Conservation (phyloP, 1,140 invertebrate species). For the Chironomus striatipennis region DNA sequence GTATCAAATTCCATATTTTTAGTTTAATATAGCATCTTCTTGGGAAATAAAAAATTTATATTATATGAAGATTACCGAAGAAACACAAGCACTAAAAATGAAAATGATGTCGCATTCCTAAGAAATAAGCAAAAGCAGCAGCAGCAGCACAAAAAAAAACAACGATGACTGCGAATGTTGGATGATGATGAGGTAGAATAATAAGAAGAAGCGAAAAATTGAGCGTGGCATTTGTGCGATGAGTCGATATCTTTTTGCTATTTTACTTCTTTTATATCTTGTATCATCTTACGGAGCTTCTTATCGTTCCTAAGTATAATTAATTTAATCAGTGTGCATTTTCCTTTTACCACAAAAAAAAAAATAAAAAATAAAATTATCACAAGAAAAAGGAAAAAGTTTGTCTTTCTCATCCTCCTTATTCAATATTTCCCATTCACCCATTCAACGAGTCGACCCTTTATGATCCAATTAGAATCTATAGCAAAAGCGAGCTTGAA, state of each 20-base stretch:
- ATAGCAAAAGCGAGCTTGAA: neutral
- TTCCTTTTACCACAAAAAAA: neutral
- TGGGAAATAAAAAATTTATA: neutral
- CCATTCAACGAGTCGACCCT: neutral
- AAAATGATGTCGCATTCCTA: neutral
- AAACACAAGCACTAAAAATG: neutral
- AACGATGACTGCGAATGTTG: neutral
- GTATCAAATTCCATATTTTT: neutral
- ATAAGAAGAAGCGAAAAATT: neutral
- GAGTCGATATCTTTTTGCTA: neutral
- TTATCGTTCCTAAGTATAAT: neutral
- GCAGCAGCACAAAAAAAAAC: neutral
- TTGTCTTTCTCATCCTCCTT: neutral
- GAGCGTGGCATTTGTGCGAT: conserved; percentile 5
- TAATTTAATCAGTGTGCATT: conserved; percentile 17
- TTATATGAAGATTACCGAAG: neutral
- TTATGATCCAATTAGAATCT: neutral
- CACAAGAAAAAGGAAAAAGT: neutral
- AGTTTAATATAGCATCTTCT: neutral
- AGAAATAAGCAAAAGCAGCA: conserved; percentile 9
- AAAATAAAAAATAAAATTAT: no score
- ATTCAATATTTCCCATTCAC: no score
- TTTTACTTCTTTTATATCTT: neutral
- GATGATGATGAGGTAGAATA: neutral
- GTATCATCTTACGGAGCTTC: neutral